Evolutionary conservation across 2,888 invertebrate genomes (phyloP).

Genomic region (Brassicogethes aeneus): DNA sequence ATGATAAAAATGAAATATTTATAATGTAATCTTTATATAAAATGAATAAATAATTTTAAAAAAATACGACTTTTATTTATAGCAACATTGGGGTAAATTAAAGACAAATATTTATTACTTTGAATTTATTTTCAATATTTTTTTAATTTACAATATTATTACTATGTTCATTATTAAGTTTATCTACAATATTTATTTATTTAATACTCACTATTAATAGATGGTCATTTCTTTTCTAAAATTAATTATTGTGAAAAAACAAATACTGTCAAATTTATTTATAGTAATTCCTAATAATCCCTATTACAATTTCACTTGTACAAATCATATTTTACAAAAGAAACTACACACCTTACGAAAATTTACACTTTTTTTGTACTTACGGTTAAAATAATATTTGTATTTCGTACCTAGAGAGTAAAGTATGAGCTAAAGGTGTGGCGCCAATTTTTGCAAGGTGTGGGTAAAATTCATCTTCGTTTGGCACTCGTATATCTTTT

Average conservation of each 20-base stretch:
- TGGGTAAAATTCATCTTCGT: not conserved
- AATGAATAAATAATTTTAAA: not conserved
- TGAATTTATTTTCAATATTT: not conserved
- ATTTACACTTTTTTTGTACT: too few species aligned
- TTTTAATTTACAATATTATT: not conserved
- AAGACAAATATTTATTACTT: not conserved
- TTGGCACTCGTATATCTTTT: not conserved
- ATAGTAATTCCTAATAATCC: not conserved
- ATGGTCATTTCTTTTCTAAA: not conserved
- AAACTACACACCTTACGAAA: too few species aligned
- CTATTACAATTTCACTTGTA: not conserved
- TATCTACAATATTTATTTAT: not conserved
- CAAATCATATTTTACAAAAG: not conserved
- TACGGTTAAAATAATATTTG: too few species aligned
- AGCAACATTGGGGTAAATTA: too few species aligned
- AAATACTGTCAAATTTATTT: not conserved
- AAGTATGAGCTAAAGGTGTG: too few species aligned
- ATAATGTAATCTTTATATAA: conserved; percentile 1
- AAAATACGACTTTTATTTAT: not conserved
- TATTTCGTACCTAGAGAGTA: too few species aligned
- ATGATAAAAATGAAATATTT: not conserved
- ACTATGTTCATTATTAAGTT: not conserved
- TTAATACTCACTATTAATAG: not conserved
- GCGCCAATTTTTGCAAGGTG: not conserved
- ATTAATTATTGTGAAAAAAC: conserved; percentile 1